These are phyloP conservation scores for Colistium nudipinnis DNA, from an alignment of 2,113 vertebrate species.

Conservation along the genomic window DNA sequence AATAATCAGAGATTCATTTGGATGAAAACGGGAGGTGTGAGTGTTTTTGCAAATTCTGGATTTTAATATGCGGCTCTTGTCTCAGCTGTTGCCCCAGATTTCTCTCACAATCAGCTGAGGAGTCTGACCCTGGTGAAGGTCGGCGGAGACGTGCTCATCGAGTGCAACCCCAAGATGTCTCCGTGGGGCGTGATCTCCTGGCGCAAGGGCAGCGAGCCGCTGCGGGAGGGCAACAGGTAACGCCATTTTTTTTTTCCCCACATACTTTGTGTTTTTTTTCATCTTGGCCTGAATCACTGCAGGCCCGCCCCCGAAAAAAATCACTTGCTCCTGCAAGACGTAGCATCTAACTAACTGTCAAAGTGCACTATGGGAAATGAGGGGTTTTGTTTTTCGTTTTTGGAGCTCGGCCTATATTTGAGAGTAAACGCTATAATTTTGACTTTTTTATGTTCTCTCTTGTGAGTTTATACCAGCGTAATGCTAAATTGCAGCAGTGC, in stretches of 20 bases:
- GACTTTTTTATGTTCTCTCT: neutral
- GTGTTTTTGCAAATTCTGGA: constrained; percentile 17
- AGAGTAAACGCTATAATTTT: neutral
- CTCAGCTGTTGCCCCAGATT: constrained; percentile 93
- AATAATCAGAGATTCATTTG: constrained; percentile 1
- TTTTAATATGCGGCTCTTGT: constrained; percentile 51
- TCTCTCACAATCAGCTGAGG: constrained; percentile 89
- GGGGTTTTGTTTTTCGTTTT: neutral
- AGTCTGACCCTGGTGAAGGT: constrained; percentile 90
- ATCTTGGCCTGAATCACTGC: too few relatives aligned
- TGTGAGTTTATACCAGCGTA: neutral
- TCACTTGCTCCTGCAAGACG: constrained; percentile 11
- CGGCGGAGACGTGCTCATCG: constrained; percentile 91
- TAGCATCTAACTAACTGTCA: neutral
- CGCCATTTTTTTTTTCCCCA: neutral
- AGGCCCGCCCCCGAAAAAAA: too few relatives aligned
- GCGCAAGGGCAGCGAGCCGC: constrained; percentile 90
- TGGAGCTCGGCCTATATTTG: neutral
- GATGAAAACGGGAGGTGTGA: constrained; percentile 24
- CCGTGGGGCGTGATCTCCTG: constrained; percentile 92
- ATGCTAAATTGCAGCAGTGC: neutral
- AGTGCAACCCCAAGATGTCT: constrained; percentile 96
- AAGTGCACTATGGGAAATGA: neutral
- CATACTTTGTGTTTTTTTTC: constrained; percentile 10
- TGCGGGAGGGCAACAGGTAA: constrained; percentile 91